Evolutionary conservation across 2,113 vertebrate genomes (phyloP).

Genomic region (Copsychus sechellarum): DNA sequence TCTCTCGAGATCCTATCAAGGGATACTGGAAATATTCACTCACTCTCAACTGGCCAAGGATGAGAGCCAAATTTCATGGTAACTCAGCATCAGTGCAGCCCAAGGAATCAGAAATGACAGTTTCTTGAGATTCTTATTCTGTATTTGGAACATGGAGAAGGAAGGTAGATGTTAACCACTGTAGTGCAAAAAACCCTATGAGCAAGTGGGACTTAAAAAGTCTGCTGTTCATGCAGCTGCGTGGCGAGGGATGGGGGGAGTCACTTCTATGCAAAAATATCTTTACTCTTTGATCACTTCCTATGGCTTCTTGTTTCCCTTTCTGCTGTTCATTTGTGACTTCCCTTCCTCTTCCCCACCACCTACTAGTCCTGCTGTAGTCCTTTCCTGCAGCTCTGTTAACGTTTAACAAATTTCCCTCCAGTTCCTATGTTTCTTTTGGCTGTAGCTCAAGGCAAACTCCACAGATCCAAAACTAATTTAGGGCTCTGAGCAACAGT

Average conservation of each 20-base stretch:
- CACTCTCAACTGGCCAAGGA: neutral
- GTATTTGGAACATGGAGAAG: neutral
- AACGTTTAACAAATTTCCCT: conserved; percentile 70
- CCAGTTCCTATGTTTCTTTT: conserved; percentile 71
- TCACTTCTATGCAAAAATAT: neutral
- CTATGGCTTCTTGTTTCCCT: neutral
- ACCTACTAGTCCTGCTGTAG: conserved; percentile 22
- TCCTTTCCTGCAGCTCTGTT: conserved; percentile 60
- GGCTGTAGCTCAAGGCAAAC: conserved; percentile 73
- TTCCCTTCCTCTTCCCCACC: neutral
- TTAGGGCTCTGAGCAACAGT: conserved; percentile 72
- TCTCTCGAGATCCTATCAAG: neutral
- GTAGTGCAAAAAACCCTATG: neutral
- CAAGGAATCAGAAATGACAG: neutral
- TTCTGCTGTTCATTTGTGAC: neutral
- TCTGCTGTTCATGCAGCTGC: neutral
- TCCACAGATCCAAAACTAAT: conserved; percentile 73
- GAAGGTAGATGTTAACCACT: neutral
- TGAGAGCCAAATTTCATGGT: neutral
- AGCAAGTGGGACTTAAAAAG: neutral
- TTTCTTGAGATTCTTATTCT: neutral
- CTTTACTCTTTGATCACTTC: neutral
- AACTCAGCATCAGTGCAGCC: neutral
- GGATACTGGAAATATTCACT: neutral
- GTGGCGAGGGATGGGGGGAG: rapidly evolving